These are phyloP conservation scores for Amphipyra tragopoginis DNA, from an alignment of 2,888 invertebrate species.

Conservation along the genomic window DNA sequence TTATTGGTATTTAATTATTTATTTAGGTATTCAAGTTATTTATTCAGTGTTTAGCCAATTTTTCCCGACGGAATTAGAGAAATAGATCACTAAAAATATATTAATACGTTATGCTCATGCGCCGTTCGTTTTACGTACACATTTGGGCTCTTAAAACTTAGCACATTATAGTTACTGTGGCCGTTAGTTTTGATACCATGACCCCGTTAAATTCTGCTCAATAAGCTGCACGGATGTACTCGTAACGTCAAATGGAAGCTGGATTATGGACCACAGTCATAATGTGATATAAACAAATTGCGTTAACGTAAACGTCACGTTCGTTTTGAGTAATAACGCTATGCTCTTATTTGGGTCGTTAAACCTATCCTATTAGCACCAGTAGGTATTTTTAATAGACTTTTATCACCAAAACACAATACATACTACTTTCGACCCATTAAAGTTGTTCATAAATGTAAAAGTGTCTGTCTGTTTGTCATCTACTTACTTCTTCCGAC, in stretches of 20 bases:
- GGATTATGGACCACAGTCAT: slow-evolving; percentile 30
- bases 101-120: slow-evolving; percentile 7
- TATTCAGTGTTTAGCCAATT: too few species aligned
- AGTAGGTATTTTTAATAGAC: too few species aligned
- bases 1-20: too few species aligned
- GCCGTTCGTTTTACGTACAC: slow-evolving; percentile 3
- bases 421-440: too few species aligned
- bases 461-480: too few species aligned
- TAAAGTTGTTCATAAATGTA: too few species aligned
- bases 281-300: slow-evolving; percentile 23
- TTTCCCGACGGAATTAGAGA: too few species aligned
- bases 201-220: slow-evolving; percentile 41
- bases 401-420: too few species aligned
- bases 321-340: slow-evolving; percentile 11
- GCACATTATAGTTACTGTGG: slow-evolving; percentile 18
- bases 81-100: not conserved
- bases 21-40: too few species aligned
- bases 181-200: slow-evolving; percentile 26
- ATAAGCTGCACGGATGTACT: slow-evolving; percentile 35
- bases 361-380: too few species aligned
- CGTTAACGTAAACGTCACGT: slow-evolving; percentile 9
- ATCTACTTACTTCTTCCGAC: too few species aligned
- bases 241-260: slow-evolving; percentile 22
- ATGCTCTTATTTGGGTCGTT: too few species aligned
- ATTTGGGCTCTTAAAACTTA: slow-evolving; percentile 36